These are phyloP conservation scores for Tipula vernalis DNA, from an alignment of 2,888 invertebrate species.

Conservation along the genomic window DNA sequence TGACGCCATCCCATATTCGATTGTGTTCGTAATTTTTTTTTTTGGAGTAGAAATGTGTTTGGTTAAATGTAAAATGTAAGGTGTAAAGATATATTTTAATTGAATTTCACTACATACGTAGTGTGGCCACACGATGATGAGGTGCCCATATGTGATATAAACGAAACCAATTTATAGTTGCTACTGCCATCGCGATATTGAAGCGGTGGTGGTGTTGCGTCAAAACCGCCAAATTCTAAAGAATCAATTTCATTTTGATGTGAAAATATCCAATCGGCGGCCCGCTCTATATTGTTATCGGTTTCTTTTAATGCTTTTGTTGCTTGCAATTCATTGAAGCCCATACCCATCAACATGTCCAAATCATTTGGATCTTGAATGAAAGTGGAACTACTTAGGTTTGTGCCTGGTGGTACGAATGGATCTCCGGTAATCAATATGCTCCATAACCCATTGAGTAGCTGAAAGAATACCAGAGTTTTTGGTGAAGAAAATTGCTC, in stretches of 20 bases:
- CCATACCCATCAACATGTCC: conserved; percentile 70
- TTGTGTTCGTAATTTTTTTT: too few species aligned
- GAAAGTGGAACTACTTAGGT: conserved; percentile 29
- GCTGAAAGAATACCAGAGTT: conserved; percentile 76
- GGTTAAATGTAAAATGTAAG: too few species aligned
- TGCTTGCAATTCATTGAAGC: conserved; percentile 77
- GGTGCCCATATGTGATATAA: conserved; percentile 98
- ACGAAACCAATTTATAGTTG: conserved; percentile 79
- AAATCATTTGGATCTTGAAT: conserved; percentile 48
- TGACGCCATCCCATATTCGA: too few species aligned
- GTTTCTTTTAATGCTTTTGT: conserved; percentile 71
- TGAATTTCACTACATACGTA: too few species aligned
- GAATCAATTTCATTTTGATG: conserved; percentile 63
- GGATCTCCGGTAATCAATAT: conserved; percentile 79
- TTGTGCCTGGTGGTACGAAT: conserved; percentile 60
- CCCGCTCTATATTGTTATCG: conserved; percentile 78
- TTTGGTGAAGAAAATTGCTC: conserved; percentile 77
- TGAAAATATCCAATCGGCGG: conserved; percentile 94
- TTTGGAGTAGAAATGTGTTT: too few species aligned
- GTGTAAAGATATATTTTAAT: too few species aligned
- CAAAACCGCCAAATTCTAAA: conserved; percentile 19
- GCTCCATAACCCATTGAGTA: conserved; percentile 92
- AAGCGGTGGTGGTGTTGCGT: conserved; percentile 24
- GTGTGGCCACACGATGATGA: conserved; percentile 94
- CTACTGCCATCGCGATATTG: conserved; percentile 58